Percentiles rank a stretch among this genome's conserved stretches.
These are phyloP conservation scores for Sinohyriopsis cumingii DNA, from an alignment of 2,888 invertebrate genomes.

Conservation along the genomic window DNA sequence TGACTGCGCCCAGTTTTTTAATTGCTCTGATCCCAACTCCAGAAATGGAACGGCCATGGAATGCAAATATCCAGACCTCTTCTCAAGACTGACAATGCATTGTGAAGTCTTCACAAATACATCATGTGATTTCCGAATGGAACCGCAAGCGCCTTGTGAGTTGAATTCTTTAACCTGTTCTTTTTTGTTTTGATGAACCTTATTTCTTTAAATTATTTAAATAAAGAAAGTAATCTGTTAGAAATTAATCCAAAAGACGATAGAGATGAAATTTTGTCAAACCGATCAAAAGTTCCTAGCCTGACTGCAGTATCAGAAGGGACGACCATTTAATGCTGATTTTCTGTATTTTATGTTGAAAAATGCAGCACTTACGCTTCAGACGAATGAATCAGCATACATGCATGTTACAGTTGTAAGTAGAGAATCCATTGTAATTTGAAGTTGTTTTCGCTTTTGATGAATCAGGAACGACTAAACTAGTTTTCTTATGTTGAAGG, in stretches of 20 bases:
- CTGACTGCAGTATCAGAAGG: too few relatives aligned
- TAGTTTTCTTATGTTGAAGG: conserved; percentile 16
- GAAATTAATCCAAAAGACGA: too few relatives aligned
- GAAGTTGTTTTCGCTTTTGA: not conserved
- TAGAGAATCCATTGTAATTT: too few relatives aligned
- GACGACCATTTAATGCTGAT: too few relatives aligned
- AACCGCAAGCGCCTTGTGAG: conserved; percentile 34
- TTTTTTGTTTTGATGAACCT: not conserved
- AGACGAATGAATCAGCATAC: too few relatives aligned
- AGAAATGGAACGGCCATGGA: conserved; percentile 16
- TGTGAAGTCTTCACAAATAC: conserved; percentile 20
- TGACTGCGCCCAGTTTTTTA: conserved; percentile 37
- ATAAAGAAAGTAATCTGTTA: too few relatives aligned
- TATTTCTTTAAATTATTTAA: not conserved
- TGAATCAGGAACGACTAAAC: not conserved
- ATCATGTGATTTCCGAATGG: conserved; percentile 16
- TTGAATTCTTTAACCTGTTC: not conserved
- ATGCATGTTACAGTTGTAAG: too few relatives aligned
- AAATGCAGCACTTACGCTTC: too few relatives aligned
- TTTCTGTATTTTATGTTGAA: too few relatives aligned
- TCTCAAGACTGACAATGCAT: conserved; percentile 10
- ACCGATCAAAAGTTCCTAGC: too few relatives aligned
- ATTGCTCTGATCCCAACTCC: conserved; percentile 22
- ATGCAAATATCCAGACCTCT: conserved; percentile 27
- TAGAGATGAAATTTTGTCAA: too few relatives aligned